Evolutionary conservation across 2,888 invertebrate species (phyloP).

Genomic region (Drosophila borborema): DNA sequence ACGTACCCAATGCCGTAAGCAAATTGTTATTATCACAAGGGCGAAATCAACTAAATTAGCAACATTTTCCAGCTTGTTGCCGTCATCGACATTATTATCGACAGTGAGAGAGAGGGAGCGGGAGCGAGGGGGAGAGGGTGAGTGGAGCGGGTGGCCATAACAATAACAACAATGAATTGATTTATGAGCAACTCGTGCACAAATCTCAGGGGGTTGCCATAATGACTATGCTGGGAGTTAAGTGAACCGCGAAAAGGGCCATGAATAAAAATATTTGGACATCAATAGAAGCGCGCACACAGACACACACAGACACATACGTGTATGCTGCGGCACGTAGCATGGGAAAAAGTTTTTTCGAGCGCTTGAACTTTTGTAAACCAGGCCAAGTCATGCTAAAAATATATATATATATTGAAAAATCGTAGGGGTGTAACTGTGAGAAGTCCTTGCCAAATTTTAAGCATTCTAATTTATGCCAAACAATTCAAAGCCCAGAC

Average conservation of each 20-base stretch:
- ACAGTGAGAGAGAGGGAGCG: not conserved
- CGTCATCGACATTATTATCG: conserved; percentile 56
- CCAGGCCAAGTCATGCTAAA: conserved; percentile 42
- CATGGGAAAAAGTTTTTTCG: conserved; percentile 62
- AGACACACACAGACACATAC: not conserved
- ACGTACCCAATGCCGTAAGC: conserved; percentile 25
- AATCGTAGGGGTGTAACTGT: not conserved
- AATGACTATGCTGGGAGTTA: conserved; percentile 77
- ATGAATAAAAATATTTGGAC: conserved; percentile 85
- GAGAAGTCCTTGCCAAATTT: not conserved
- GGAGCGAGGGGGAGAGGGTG: not conserved
- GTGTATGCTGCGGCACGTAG: conserved; percentile 6
- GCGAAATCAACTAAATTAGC: conserved; percentile 61
- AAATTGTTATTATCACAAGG: conserved; percentile 54
- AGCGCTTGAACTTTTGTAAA: conserved; percentile 36
- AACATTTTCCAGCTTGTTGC: conserved; percentile 80
- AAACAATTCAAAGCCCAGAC: not conserved
- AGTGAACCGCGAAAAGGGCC: conserved; percentile 84
- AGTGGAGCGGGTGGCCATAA: conserved; percentile 24
- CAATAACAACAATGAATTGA: conserved; percentile 77
- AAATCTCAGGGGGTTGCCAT: conserved; percentile 62
- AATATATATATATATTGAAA: conserved; percentile 12
- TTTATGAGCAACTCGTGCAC: conserved; percentile 82
- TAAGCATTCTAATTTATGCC: not conserved
- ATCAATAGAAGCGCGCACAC: conserved; percentile 58